Base-by-base conservation (phyloP, 2,797 vertebrate genomes). In the Microchirus variegatus region DNA sequence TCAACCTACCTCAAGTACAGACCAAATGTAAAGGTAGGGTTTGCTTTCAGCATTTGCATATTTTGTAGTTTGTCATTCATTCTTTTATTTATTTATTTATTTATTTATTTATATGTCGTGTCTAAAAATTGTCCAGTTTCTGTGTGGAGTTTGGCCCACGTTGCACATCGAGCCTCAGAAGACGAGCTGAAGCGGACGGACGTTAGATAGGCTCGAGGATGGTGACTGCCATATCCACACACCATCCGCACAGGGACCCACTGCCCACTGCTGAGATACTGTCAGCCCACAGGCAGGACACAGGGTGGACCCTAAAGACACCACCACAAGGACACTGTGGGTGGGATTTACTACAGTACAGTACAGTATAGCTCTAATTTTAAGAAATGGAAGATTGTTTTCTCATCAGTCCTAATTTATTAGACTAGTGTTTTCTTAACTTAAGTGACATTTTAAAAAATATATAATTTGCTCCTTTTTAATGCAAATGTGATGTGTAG, bases 1-100 rank as follows among this genome's bases (percentile, higher is more conserved):
- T 95, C 95, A 22, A 96, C 96, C 89, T 98, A 96, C 93, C 94
- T 99, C 92, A 96, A 95, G 83, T 92, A 94, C 80, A 95, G 96
- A 87, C 96, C 97, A 77, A 96, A 96, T 83, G 91, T 99, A 67
- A 98, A 96, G 95, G 97, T 98, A 91, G 45, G 84, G 8, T 5
- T 22, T 22, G n/a, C 62, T 17, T 12, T 18, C 36, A 36, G 8
- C 19, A 14, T 35, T 26, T 47, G 1, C 8, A 14, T 9, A 10
- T 13, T 58, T 19, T 36, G 16, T 10, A 6, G 2, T 31, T 13
- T 12, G 15, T 8, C 1, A 37, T n/a, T 44, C 1, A 10, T 44
- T 16, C 2, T 42, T 36, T 36, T 1, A n/a, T 10, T n/a, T n/a
- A n/a, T n/a, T n/a, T n/a, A 37, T n/a, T 44, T 1, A 10, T 44